These are phyloP conservation scores for Diachrysia chrysitis DNA, from an alignment of 2,888 invertebrate species.

Conservation along the genomic window DNA sequence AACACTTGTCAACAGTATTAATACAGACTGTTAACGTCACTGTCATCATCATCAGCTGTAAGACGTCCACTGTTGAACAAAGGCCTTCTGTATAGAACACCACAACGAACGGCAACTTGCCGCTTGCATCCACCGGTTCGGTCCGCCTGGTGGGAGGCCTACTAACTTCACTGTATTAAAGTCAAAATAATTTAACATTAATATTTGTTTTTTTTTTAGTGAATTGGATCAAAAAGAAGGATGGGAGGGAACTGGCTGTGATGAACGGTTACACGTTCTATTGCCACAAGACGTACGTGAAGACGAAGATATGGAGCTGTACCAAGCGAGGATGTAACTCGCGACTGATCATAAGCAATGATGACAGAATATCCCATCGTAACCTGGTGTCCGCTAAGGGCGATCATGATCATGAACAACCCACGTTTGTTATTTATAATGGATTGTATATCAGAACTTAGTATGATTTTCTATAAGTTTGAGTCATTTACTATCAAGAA, in stretches of 20 bases:
- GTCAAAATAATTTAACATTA: no score
- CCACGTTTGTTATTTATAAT: background rate
- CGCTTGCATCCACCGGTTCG: no score
- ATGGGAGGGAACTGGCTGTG: slow-evolving; percentile 45
- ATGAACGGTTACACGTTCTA: slow-evolving; percentile 52
- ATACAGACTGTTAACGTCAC: no score
- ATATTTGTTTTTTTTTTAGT: slow-evolving; percentile 39
- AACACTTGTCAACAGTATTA: no score
- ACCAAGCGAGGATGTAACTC: slow-evolving; percentile 7
- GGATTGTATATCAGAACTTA: slow-evolving; percentile 7
- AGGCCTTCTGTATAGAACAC: no score
- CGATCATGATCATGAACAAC: slow-evolving; percentile 3
- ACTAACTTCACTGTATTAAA: no score
- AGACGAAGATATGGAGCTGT: slow-evolving; percentile 12
- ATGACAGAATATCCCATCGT: background rate
- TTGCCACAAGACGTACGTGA: background rate
- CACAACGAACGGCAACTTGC: no score
- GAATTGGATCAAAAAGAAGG: slow-evolving; percentile 36
- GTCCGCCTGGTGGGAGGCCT: no score
- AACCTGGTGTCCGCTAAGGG: background rate
- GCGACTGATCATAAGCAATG: slow-evolving; percentile 5
- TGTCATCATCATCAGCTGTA: no score
- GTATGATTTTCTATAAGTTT: background rate
- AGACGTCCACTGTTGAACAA: no score
- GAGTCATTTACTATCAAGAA: no score